phyloP scores from a whole-genome alignment of 1,140 invertebrate species.

The Pogonomyrmex californicus region DNA sequence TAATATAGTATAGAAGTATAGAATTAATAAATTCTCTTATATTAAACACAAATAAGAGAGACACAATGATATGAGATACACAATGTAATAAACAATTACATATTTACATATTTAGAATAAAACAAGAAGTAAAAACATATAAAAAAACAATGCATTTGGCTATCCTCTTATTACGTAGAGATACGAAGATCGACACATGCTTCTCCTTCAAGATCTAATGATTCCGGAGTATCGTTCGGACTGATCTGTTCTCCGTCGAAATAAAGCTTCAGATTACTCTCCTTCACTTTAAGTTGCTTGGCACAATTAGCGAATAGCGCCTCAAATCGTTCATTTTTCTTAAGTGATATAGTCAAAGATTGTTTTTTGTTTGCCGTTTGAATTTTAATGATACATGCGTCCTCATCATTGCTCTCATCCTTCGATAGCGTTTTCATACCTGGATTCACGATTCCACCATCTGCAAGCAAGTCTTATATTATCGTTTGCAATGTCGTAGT shows the following conservation, averaged over 20 bases:
- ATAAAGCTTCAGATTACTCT: conserved; percentile 81
- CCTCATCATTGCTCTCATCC: conserved; percentile 20
- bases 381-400: conserved; percentile 81
- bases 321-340: conserved; percentile 76
- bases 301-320: conserved; percentile 75
- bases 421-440: conserved; percentile 22
- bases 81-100: no score
- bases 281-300: conserved; percentile 71
- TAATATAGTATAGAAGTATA: background rate
- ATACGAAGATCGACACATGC: conserved; percentile 82
- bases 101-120: no score
- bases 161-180: conserved; percentile 19
- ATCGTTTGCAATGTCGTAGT: conserved; percentile 14
- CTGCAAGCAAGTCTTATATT: conserved; percentile 67
- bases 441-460: conserved; percentile 80
- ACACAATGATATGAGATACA: background rate
- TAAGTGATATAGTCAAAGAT: conserved; percentile 72
- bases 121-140: background rate
- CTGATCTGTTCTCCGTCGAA: conserved; percentile 83
- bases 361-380: conserved; percentile 79
- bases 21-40: background rate
- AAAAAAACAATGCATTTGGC: background rate
- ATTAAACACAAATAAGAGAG: background rate
- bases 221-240: conserved; percentile 80
- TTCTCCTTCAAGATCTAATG: conserved; percentile 83